Base-by-base conservation (phyloP, 92 coral and sea anemone species). In the Chrysogorgia sp. region DNA sequence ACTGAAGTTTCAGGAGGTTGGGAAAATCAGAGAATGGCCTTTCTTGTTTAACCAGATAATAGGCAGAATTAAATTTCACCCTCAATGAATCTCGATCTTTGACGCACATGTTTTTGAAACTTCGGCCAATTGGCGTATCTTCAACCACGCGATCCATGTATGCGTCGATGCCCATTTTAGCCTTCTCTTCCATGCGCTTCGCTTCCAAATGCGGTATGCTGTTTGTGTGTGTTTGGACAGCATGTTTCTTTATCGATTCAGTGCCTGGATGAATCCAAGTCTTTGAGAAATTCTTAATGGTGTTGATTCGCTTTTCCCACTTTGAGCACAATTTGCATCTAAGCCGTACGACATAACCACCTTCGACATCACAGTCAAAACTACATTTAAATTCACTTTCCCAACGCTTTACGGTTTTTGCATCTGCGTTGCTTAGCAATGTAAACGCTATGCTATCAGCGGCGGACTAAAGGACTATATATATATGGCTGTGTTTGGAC, bases 21-120 rank as follows among this genome's bases (percentile, higher is more conserved):
- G 64, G 64, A 58, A 58, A 58, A 58, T 58, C 64, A 58, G 64
- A 19, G 64, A 0, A 58, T 19, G 64, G 64, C 64, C 64, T 19
- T 26, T 58, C 64, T 26, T 58, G 64, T 26, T 58, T 58, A 19
- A 28, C 25, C 14, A 58, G 64, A 26, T 58, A 58, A 58, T 58
- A 58, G 24, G 64, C 64, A 19, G 64, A 58, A 58, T 58, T 58
- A 28, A 58, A 58, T 26, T 58, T 58, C 12, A 24, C 1, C 24
- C 64, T 58, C 29, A 58, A 58, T 19, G 64, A 58, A 13, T 58
- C 64, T 58, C 12, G 64, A 58, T 58, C 2, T 58, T 58, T 58
- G 14, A 58, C 29, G 64, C 64, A 58, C 64, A 58, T 58, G 64
- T 58, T 58, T 24, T 58, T 58, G 29, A 58, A 58, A 58, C 29